phyloP scores from a whole-genome alignment of 2,113 vertebrate species.

The Onychorhynchus coronatus region DNA sequence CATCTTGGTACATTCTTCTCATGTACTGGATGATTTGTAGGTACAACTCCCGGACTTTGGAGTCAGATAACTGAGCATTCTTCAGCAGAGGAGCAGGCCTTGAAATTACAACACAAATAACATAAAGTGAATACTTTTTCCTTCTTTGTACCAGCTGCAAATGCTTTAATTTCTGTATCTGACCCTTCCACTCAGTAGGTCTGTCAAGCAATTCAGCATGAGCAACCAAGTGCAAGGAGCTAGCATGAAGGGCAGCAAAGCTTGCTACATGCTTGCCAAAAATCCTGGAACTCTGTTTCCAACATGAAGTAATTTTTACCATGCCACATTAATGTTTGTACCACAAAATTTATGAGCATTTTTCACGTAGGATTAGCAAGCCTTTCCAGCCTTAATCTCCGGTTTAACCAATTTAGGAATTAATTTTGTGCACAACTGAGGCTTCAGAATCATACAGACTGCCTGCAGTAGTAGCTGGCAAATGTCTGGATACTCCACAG shows the following conservation, averaged over 20 bases:
- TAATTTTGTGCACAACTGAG: neutral
- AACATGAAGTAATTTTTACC: rapidly evolving
- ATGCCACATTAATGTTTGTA: neutral
- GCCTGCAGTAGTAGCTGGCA: neutral
- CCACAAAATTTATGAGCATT: neutral
- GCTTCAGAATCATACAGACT: neutral
- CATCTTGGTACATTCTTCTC: conserved; percentile 93
- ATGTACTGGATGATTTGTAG: conserved; percentile 91
- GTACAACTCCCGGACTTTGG: conserved; percentile 89
- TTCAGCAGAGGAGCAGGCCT: conserved; percentile 95
- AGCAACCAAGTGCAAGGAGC: neutral
- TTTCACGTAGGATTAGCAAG: neutral
- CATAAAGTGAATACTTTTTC: neutral
- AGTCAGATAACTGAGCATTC: conserved; percentile 85
- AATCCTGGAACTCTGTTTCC: neutral
- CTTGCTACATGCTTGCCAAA: neutral
- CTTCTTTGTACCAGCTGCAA: neutral
- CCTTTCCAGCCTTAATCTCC: neutral
- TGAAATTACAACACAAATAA: neutral
- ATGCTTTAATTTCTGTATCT: neutral
- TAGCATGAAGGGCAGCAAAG: neutral
- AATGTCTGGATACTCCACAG: neutral
- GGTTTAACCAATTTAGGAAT: neutral
- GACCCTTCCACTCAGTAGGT: neutral
- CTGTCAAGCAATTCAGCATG: neutral